Evolutionary conservation across 2,888 invertebrate species (phyloP).

Genomic region (Philereme vetulata): DNA sequence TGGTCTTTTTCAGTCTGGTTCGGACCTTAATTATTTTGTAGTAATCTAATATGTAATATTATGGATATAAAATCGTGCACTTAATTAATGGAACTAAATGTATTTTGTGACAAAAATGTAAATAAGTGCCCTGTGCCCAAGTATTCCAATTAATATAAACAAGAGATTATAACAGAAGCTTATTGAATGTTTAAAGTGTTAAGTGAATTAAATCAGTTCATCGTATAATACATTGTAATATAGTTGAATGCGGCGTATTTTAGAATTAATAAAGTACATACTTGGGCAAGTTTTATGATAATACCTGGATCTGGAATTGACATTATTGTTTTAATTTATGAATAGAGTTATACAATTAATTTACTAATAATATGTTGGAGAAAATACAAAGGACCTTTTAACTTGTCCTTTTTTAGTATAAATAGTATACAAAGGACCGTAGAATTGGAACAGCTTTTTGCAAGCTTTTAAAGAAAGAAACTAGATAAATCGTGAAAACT

Average conservation of each 20-base stretch:
- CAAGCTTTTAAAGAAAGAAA: too few relatives aligned
- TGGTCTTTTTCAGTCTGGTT: conserved; percentile 25
- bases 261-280: background rate
- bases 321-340: conserved; percentile 23
- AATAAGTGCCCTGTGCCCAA: conserved; percentile 6
- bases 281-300: conserved; percentile 8
- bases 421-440: too few relatives aligned
- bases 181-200: background rate
- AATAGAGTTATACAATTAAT: conserved; percentile 8
- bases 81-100: background rate
- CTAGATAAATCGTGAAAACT: too few relatives aligned
- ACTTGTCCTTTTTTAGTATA: too few relatives aligned
- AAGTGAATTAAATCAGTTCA: too few relatives aligned
- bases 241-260: too few relatives aligned
- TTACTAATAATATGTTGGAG: conserved; percentile 1
- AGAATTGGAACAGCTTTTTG: too few relatives aligned
- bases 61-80: conserved; percentile 15
- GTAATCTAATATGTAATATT: conserved; percentile 10
- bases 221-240: too few relatives aligned
- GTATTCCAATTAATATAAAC: background rate
- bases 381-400: too few relatives aligned
- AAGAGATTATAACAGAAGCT: too few relatives aligned
- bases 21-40: conserved; percentile 20
- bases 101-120: conserved; percentile 1
- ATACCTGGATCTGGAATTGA: conserved; percentile 21